Percentiles rank a stretch among this genome's conserved stretches.
Evolutionary conservation across 2,797 vertebrate genomes (phyloP).

Genomic region (Microctenopoma steveboyesi): DNA sequence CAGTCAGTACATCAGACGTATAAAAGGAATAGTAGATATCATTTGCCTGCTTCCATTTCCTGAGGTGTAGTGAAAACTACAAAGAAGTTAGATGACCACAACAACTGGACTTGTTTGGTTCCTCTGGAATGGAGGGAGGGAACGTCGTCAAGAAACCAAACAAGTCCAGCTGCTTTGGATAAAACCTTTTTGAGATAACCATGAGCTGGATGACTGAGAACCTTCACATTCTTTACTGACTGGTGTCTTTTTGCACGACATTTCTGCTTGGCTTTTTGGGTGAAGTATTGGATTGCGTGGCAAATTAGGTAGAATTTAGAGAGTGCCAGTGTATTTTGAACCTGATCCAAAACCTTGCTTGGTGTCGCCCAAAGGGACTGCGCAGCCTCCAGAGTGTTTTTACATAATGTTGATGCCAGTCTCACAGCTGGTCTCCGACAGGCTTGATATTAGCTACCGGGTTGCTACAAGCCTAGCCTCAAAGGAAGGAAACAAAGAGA

Average conservation of each 20-base stretch:
- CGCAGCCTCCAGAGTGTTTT: not conserved
- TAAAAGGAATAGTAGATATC: not conserved
- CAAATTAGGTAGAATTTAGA: constrained; percentile 3
- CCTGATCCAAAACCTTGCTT: not conserved
- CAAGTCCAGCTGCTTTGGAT: no score
- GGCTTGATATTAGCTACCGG: not conserved
- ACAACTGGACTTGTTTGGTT: no score
- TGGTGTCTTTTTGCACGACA: not conserved
- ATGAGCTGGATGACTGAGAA: no score
- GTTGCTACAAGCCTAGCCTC: not conserved
- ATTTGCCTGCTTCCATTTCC: not conserved
- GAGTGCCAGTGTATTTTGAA: not conserved
- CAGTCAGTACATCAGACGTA: constrained; percentile 20
- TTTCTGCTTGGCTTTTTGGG: not conserved
- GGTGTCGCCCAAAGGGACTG: not conserved
- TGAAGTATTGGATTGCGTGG: not conserved
- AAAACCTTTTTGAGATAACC: no score
- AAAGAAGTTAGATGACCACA: not conserved
- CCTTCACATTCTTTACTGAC: not conserved
- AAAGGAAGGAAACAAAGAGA: not conserved
- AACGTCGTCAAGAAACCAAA: no score
- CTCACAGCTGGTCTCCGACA: not conserved
- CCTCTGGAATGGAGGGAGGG: no score
- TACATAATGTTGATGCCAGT: not conserved
- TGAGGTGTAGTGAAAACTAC: not conserved